phyloP scores from a whole-genome alignment of 1,140 invertebrate genomes.

The Meloidogyne floridensis region DNA sequence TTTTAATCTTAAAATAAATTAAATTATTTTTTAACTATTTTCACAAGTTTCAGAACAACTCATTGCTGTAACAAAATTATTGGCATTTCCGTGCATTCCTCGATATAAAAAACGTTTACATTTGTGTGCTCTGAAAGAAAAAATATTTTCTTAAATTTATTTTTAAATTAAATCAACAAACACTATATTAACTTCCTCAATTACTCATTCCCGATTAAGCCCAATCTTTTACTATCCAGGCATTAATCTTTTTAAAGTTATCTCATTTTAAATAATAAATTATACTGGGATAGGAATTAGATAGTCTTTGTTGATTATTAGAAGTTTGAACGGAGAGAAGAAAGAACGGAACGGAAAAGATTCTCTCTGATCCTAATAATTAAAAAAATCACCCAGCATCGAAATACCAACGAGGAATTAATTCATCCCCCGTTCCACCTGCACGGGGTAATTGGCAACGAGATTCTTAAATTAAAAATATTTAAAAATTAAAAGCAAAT shows the following conservation, averaged over 20 bases:
- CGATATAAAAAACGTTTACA: conserved; percentile 65
- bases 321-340: neutral
- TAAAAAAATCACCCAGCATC: conserved; percentile 34
- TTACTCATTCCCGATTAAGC: too few relatives aligned
- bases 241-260: too few relatives aligned
- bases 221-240: too few relatives aligned
- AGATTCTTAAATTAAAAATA: conserved; percentile 33
- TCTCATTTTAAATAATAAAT: neutral
- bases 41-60: conserved; percentile 43
- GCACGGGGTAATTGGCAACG: conserved; percentile 50
- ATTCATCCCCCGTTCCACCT: conserved; percentile 56
- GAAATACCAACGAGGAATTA: conserved; percentile 64
- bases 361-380: too few relatives aligned
- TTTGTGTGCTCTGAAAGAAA: conserved; percentile 33
- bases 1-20: conserved; percentile 10
- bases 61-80: conserved; percentile 61
- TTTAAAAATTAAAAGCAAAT: conserved; percentile 13
- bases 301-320: neutral
- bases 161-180: too few relatives aligned
- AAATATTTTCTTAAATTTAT: neutral
- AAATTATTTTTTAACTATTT: conserved; percentile 2
- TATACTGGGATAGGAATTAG: conserved; percentile 11
- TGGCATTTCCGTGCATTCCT: conserved; percentile 60
- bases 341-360: too few relatives aligned
- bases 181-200: too few relatives aligned